These are phyloP conservation scores for Numenius arquata DNA, from an alignment of 2,113 vertebrate genomes.

Conservation along the genomic window DNA sequence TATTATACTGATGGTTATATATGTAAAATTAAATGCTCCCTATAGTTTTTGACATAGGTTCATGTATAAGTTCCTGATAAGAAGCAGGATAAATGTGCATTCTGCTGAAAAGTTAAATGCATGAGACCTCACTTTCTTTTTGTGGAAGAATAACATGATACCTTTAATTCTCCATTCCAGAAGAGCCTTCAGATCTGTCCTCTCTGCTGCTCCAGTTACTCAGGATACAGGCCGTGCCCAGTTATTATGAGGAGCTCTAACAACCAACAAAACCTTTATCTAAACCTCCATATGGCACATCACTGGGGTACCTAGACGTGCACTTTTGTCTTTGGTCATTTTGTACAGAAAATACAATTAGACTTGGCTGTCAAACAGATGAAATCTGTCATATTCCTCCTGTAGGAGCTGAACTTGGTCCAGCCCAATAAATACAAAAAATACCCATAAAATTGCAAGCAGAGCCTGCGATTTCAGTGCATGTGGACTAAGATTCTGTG, in stretches of 20 bases:
- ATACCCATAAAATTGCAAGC: slow-evolving; percentile 56
- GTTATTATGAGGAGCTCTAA: slow-evolving; percentile 43
- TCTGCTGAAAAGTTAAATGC: not conserved
- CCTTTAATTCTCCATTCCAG: slow-evolving; percentile 26
- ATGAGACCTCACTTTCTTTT: not conserved
- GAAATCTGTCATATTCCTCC: slow-evolving; percentile 70
- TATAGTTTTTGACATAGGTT: not conserved
- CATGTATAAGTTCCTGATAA: not conserved
- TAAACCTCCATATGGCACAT: slow-evolving; percentile 61
- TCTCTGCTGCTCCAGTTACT: slow-evolving; percentile 17
- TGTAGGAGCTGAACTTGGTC: slow-evolving; percentile 54
- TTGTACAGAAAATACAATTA: slow-evolving; percentile 68
- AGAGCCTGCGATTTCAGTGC: slow-evolving; percentile 23
- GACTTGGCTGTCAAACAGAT: slow-evolving; percentile 72
- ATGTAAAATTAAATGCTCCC: not conserved
- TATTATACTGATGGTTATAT: not conserved
- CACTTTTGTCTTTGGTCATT: slow-evolving; percentile 71
- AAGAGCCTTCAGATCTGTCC: not conserved
- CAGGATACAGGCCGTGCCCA: not conserved
- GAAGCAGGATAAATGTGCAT: not conserved
- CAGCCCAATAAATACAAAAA: slow-evolving; percentile 68
- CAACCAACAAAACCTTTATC: slow-evolving; percentile 41
- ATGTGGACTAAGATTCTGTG: slow-evolving; percentile 37
- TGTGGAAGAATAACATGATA: not conserved
- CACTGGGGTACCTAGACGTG: slow-evolving; percentile 20